Percentiles rank a stretch among this genome's conserved stretches.
Evolutionary conservation across 2,113 vertebrate genomes (phyloP).

Genomic region (Podilymbus podiceps): DNA sequence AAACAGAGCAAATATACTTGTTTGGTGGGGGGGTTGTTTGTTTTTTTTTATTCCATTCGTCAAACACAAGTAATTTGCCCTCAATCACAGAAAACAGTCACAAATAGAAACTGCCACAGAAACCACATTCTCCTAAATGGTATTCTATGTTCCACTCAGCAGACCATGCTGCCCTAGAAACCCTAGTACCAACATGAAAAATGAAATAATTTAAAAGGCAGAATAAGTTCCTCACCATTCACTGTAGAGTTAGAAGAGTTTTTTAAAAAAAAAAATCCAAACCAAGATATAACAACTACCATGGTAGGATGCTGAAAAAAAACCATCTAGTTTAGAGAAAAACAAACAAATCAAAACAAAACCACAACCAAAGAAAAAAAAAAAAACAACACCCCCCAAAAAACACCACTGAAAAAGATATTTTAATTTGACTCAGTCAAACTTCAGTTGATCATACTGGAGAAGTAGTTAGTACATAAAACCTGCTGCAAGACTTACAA

Average conservation of each 20-base stretch:
- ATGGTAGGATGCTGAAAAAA: neutral
- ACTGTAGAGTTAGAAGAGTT: neutral
- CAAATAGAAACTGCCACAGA: neutral
- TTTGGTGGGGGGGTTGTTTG: too few relatives aligned
- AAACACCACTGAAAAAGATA: neutral
- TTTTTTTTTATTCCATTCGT: neutral
- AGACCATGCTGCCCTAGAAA: neutral
- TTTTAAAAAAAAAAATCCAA: neutral
- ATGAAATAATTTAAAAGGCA: neutral
- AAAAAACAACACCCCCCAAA: too few relatives aligned
- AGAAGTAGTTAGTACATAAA: neutral
- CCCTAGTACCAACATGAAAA: neutral
- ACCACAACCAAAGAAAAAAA: too few relatives aligned
- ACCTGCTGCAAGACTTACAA: neutral
- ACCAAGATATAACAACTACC: neutral
- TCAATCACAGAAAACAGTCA: neutral
- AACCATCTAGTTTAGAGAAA: neutral
- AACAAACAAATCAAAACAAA: neutral
- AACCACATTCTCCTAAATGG: neutral
- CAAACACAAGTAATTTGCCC: neutral
- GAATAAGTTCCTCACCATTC: neutral
- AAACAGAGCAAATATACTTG: neutral
- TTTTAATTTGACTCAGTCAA: neutral
- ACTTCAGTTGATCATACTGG: neutral
- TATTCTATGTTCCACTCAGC: neutral